Evolutionary conservation across 1,140 invertebrate species (phyloP), one percentile per base, ranked within the genome.

Genomic region (Leucophenga varia): DNA sequence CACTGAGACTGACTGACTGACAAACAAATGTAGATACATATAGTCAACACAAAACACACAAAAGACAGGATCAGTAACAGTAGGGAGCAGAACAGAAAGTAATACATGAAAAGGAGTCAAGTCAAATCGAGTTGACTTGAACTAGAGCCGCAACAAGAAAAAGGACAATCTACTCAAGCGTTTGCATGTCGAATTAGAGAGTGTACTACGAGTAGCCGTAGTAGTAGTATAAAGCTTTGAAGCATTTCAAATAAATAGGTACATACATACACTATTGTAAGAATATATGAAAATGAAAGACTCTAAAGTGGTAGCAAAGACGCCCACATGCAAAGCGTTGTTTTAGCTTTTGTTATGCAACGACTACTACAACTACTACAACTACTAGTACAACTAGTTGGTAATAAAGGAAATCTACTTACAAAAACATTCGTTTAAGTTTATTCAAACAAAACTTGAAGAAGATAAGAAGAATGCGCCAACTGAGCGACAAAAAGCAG

Each of bases 401-500:
- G 55, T 59, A 67, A 67, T 67, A 67, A 59, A 57, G 63, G 63
- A 67, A 67, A 63, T 67, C 63, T 67, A 67, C 63, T 67, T 67
- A 67, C 63, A 67, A 67, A n/a, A 67, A 67, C 63, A 67, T 67
- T 67, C 63, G 63, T 59, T 67, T 67, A 67, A 67, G 63, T 67
- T 67, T 67, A 67, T 67, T 67, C 63, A 67, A 67, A 67, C 63
- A 67, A 67, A 67, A 30, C 14, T 34, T 21, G 32, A n/a, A n/a
- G n/a, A n/a, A n/a, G 31, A 31, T 14, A 50, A 54, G 54, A 47
- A 31, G n/a, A 39, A 43, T 52, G 17, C 18, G 9, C 17, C 35
- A 34, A 34, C 32, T 49, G n/a, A 52, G 53, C 67, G 63, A 67
- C 63, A 63, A 67, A 25, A 67, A 63, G 49, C n/a, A 47, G 64